phyloP scores from a whole-genome alignment of 2,113 vertebrate species.

The Dipodomys merriami region DNA sequence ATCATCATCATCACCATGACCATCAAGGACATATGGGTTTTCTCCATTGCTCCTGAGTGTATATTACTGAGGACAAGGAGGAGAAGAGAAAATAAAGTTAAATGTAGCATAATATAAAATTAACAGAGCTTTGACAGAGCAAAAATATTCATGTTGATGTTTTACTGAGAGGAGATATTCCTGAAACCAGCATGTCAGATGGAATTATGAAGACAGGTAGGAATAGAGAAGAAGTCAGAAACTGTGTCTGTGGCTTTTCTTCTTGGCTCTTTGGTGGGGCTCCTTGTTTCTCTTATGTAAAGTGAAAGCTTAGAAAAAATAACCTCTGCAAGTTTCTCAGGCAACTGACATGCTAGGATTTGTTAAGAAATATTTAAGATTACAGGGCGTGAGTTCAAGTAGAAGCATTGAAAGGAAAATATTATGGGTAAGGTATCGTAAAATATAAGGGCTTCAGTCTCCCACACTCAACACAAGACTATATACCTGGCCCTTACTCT shows the following conservation, averaged over 20 bases:
- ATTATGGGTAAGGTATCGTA: not conserved
- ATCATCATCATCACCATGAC: no score
- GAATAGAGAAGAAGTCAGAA: not conserved
- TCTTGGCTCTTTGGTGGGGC: not conserved
- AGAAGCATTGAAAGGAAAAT: slow-evolving; percentile 28
- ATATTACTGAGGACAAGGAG: not conserved
- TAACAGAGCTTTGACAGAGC: not conserved
- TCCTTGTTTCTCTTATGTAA: not conserved
- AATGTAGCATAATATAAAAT: not conserved
- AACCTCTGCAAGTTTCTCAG: not conserved
- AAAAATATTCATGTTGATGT: not conserved
- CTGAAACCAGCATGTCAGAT: not conserved
- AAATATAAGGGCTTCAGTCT: not conserved
- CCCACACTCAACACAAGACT: no score
- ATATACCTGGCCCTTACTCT: not conserved
- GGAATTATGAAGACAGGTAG: not conserved
- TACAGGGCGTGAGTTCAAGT: not conserved
- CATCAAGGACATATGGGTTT: not conserved
- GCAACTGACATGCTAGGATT: not conserved
- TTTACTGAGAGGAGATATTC: not conserved
- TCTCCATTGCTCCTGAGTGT: not conserved
- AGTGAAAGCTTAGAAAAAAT: not conserved
- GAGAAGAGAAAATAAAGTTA: not conserved
- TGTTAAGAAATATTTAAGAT: not conserved
- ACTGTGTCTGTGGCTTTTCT: not conserved